Evolutionary conservation across 2,113 vertebrate species (phyloP).

Genomic region (Microtus richardsoni): DNA sequence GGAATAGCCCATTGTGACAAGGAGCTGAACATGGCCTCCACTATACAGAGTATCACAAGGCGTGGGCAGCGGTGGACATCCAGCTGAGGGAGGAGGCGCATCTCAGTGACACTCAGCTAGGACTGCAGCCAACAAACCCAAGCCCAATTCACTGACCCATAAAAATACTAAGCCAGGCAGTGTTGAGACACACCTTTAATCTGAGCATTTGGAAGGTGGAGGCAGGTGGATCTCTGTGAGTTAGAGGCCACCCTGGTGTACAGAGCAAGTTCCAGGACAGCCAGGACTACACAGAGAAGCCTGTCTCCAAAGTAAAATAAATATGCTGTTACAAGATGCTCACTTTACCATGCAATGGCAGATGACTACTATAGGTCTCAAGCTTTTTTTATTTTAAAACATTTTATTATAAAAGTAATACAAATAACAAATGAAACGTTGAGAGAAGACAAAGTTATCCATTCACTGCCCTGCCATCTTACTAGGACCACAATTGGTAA

Average conservation of each 20-base stretch:
- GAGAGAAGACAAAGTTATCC: background rate
- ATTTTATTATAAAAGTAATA: slow-evolving; percentile 74
- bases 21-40: background rate
- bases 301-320: background rate
- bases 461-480: background rate
- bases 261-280: background rate
- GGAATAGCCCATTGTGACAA: background rate
- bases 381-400: slow-evolving; percentile 53
- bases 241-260: background rate
- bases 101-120: background rate
- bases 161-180: background rate
- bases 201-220: background rate
- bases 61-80: background rate
- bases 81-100: background rate
- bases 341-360: background rate
- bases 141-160: background rate
- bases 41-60: background rate
- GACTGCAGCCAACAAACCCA: background rate
- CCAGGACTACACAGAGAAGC: background rate
- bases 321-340: background rate
- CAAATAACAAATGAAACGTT: slow-evolving; percentile 47
- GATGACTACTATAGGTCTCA: background rate
- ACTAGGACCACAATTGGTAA: background rate
- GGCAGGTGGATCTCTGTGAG: background rate
- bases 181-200: background rate